These are phyloP conservation scores for Spodoptera litura DNA, from an alignment of 1,140 invertebrate species.

Conservation along the genomic window DNA sequence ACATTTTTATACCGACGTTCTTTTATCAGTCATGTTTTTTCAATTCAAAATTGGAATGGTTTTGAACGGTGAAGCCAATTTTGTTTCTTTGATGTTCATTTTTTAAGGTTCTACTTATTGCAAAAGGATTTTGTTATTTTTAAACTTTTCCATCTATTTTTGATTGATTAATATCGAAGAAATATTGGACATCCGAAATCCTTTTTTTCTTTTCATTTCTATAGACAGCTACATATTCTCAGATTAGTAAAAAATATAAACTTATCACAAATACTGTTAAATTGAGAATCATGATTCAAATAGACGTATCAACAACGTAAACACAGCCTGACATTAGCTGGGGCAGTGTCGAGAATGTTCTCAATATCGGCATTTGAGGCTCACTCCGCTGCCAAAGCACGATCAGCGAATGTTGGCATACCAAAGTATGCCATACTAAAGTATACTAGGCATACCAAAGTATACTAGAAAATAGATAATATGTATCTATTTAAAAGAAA, in stretches of 20 bases:
- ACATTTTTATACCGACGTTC: neutral
- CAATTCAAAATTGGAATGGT: neutral
- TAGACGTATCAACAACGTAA: neutral
- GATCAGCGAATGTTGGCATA: constrained; percentile 6
- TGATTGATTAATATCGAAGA: too few species aligned
- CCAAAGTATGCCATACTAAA: neutral
- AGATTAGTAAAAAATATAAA: too few species aligned
- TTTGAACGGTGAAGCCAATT: neutral
- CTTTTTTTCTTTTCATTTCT: too few species aligned
- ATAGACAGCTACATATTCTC: too few species aligned
- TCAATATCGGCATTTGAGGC: neutral
- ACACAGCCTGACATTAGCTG: neutral
- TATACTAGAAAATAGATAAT: neutral
- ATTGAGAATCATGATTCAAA: too few species aligned
- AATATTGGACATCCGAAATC: too few species aligned
- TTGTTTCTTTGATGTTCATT: too few species aligned
- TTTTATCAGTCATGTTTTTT: neutral
- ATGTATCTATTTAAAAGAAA: too few species aligned
- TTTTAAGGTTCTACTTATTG: too few species aligned
- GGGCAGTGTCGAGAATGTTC: constrained; percentile 4
- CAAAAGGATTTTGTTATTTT: too few species aligned
- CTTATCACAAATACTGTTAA: too few species aligned
- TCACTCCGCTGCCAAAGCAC: constrained; percentile 22
- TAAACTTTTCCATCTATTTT: too few species aligned
- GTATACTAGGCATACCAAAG: neutral